Base-by-base conservation (phyloP, 2,113 vertebrate genomes). In the Geococcyx californianus region DNA sequence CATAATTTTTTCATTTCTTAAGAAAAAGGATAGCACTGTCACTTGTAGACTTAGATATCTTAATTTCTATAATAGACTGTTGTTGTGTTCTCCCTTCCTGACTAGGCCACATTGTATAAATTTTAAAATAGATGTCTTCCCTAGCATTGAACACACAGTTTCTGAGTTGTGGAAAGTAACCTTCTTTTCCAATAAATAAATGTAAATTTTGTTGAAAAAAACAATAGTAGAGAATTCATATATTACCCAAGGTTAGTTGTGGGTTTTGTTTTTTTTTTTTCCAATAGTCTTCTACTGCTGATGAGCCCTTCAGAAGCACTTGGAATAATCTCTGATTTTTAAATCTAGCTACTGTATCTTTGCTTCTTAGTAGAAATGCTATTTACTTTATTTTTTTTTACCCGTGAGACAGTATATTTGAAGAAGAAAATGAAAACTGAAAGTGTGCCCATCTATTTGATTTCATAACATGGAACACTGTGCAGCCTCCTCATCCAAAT, bases 361-460 rank as follows among this genome's bases (percentile, higher is more conserved):
- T 29, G 4, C 17, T 76, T 63, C n/a, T 76, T 59, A 25, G 20
- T 56, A 25, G 6, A 69, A 15, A 4, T 60, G 16, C 33, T 79
- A 76, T 84, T 62, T 7, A 16, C 25, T 69, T 86, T 68, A 7
- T 19, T 8, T 75, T 83, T 29, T 92, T 55, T 77, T 44, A 42
- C 16, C 6, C 2, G 9, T 4, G 60, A 38, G 12, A 59, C 1
- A 0, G 42, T 66, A 9, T 1, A 36, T 1, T 1, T 51, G 20
- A 74, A 74, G 58, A 17, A 45, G 13, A 81, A 70, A 51, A 62
- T 11, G 14, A 67, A 80, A 81, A 42, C 29, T 64, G 25, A 6
- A 76, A 56, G 12, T 21, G 9, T 64, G 24, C 7, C 20, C 7
- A 8, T 78, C 28, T 75, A 42, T 47, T 33, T 34, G 4, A 4